Evolutionary conservation across 2,797 vertebrate genomes (phyloP), one percentile per base, ranked within the genome.

Genomic region (Stomatorhinus walkeri): DNA sequence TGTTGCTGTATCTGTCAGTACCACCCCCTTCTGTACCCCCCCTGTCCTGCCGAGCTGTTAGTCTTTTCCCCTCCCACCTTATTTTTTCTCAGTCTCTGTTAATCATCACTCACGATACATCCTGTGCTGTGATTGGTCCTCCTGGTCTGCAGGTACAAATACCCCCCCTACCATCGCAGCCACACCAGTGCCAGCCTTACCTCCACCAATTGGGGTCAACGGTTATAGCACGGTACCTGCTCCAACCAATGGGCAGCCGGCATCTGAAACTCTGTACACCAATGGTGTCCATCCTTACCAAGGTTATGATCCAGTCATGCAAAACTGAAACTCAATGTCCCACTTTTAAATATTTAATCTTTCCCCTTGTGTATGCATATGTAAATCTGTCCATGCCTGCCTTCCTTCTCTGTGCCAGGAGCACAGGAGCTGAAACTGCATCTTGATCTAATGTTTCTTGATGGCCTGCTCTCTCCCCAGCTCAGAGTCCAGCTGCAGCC

Each of bases 261-360:
- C 94, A 85, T 96, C 97, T 1, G 98, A 98, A 91, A 93, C 97
- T 54, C 94, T 98, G 90, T 98, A 98, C 91, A 96, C 97, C 91
- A 97, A 98, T 2, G 97, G 97, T 0, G 95, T 97, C 90, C 97
- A 98, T 90, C 94, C 97, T 52, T 98, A 97, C 93, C 97, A 98
- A 96, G 97, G 97, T 98, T 94, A 91, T 85, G 89, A 61, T 48
- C n/a, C 14, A 48, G 43, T 19, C 32, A 19, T 10, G 14, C 16
- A 52, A 40, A 46, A 2, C 12, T 16, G 9, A 84, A 84, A 49
- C 9, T 28, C 81, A 49, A 24, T 51, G 28, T 51, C 81, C n/a
- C 10, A n/a, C 43, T 84, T 72, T 64, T 84, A 40, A 59, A 16
- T 28, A 16, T 59, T n/a, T 2, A 2, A 24, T 56, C 72, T 51